Evolutionary conservation across 2,888 invertebrate species (phyloP), one percentile per base, ranked within the genome.

Genomic region (Reticulitermes lucifugus): DNA sequence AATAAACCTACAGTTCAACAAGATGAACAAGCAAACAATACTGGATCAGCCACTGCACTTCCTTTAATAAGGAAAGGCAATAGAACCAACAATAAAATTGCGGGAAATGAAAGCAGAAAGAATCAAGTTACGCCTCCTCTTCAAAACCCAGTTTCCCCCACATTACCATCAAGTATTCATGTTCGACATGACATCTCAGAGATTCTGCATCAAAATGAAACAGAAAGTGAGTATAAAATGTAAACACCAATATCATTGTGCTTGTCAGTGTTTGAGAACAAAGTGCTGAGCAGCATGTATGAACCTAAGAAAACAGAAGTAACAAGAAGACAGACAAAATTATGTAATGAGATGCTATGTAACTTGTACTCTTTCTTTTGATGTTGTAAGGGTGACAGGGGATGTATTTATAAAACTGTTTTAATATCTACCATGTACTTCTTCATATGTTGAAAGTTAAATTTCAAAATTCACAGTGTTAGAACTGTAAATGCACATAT

Each of bases 121-220:
- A 43, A 46, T n/a, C 77, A 46, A 77, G 77, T 46, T 21, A n/a
- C 77, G 0, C 22, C 77, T 10, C 41, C 29, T 6, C 6, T 18
- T 22, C 65, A 71, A n/a, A 83, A 25, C 70, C 71, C 83, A 14
- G 84, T 84, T 6, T 79, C 59, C 65, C 84, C 84, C 29, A 84
- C 84, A 18, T 79, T 84, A 41, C 84, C 84, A 25, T 75, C 84
- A 2, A 84, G 77, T 25, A 77, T 51, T 77, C 22, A 46, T 46
- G 43, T 77, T 21, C 22, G 25, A 21, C 77, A 77, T 22, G n/a
- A 77, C 41, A 35, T 46, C 12, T 77, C 77, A 7, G 77, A 77
- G 43, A 46, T 77, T 46, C 21, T 77, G n/a, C n/a, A 46, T 46
- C 77, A 77, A 0, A 77, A 77, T 46, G 77, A 77, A 7, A n/a